Evolutionary conservation across 2,888 invertebrate species (phyloP), one percentile per base, ranked within the genome.

Genomic region (Tenthredo amoena): DNA sequence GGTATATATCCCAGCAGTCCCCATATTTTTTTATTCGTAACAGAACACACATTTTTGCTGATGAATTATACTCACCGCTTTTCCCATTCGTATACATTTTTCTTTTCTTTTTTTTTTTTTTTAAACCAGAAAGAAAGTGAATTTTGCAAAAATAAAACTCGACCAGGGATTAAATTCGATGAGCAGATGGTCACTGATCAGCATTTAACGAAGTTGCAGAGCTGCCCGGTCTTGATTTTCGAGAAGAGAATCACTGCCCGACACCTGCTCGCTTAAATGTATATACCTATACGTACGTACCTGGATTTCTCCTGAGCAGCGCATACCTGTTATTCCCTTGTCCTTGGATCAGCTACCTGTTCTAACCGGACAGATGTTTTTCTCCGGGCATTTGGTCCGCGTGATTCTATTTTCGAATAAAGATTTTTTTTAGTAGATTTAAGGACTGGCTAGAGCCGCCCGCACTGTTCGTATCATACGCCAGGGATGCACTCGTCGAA

Each of bases 171-270:
- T 34, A 15, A 31, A 34, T 68, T 34, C 31, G 68, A 7, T 21
- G 12, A 34, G 68, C 68, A 68, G 68, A 68, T 68, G 68, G 31
- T 68, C 12, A 68, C 31, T 26, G 47, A 47, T 47, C 34, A 68
- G 15, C 34, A 12, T 34, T 68, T 34, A 34, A 68, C 68, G 12
- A 68, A 68, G 68, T 18, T 68, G 68, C 68, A 31, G 18, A 31
- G 26, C n/a, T 58, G 18, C 34, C 7, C 18, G 34, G 77, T 34
- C 31, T 55, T 34, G 77, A 77, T 55, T 77, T 77, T 77, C 50
- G 18, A 55, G 77, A 50, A 85, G 86, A 87, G 87, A 88, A 89
- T 88, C 88, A 88, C 88, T 87, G 86, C 85, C 84, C 62, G 85
- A 87, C 88, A 89, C 88, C 88, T 89, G 88, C 86, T 86, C 82